Base-by-base conservation (phyloP, 2,888 invertebrate species). In the Trichacis sp. region DNA sequence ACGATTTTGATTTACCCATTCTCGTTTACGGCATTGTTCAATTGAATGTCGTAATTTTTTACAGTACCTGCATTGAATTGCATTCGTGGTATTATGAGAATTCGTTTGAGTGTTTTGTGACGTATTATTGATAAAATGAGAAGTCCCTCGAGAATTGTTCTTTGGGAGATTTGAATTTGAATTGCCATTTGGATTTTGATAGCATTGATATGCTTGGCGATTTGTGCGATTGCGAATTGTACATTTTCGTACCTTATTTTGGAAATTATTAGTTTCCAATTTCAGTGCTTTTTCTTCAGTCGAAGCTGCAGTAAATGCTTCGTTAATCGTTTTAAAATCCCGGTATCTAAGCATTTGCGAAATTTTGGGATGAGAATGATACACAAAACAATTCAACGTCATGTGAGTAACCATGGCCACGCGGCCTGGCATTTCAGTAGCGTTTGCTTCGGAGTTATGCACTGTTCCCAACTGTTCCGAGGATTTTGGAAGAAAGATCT, bases 261-360 rank as follows among this genome's bases (percentile, higher is more conserved):
- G 2, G 9, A 5, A 5, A 9, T 2, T 33, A 24, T 8, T 8
- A 8, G 3, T 5, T n/a, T 33, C 5, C n/a, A 33, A 6, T 2
- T 9, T 3, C n/a, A 33, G n/a, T 3, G 68, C 70, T 38, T 74
- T 55, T 0, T 73, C 73, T 8, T 69, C 64, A 3, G 72, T 68
- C 18, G 77, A 61, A 0, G 76, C 75, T 12, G 74, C 71, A 47
- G 73, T 72, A 24, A 24, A 24, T 5, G 24, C 24, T 24, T 24
- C 24, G 8, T 24, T 24, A 14, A 76, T 60, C 1, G 65, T 63
- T 19, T 46, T 50, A 19, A 71, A 73, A 64, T 71, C 73, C 62
- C 73, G 73, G 3, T 77, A 74, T 64, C 73, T 75, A 18, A 78
- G 52, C 48, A 79, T 58, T 42, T 76, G 66, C 8, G 73, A 68